Percentiles rank a stretch among this genome's conserved stretches.
Evolutionary conservation across 1,140 invertebrate genomes (phyloP).

Genomic region (Drosophila pseudoobscura): DNA sequence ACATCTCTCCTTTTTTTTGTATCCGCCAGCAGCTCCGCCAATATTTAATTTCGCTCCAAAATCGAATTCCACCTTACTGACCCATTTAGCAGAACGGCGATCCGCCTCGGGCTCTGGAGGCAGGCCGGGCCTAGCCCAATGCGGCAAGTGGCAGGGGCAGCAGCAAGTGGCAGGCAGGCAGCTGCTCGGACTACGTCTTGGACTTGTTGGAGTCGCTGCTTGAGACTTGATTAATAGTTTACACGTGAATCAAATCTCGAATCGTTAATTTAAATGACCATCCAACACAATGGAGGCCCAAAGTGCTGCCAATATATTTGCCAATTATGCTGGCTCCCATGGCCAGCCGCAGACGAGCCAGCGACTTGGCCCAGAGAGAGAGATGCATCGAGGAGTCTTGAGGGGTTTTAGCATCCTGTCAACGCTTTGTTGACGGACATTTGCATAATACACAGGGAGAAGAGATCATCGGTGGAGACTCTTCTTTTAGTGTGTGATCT

Average conservation of each 20-base stretch:
- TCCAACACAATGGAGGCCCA: conserved; percentile 39
- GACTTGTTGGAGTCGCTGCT: conserved; percentile 51
- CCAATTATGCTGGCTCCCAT: conserved; percentile 54
- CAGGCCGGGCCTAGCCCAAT: conserved; percentile 47
- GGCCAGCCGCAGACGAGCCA: conserved; percentile 24
- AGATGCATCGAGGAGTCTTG: not conserved
- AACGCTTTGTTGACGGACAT: conserved; percentile 70
- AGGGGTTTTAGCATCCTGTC: conserved; percentile 54
- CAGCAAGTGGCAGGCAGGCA: conserved; percentile 19
- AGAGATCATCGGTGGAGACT: conserved; percentile 9
- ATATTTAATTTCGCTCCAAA: conserved; percentile 72
- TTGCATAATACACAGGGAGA: conserved; percentile 55
- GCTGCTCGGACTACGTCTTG: conserved; percentile 22
- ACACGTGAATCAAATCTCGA: conserved; percentile 75
- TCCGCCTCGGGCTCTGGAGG: no score
- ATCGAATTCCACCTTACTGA: conserved; percentile 78
- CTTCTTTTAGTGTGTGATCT: conserved; percentile 36
- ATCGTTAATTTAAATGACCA: conserved; percentile 74
- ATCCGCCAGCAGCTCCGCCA: conserved; percentile 28
- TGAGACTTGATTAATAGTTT: conserved; percentile 76
- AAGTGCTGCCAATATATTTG: conserved; percentile 72
- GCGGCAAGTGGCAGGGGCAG: conserved; percentile 33
- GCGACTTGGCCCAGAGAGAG: conserved; percentile 16
- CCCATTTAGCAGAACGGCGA: conserved; percentile 51
- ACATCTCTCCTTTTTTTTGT: conserved; percentile 52